Percentiles rank a stretch among this genome's conserved stretches.
These are phyloP conservation scores for Mythimna pallens DNA, from an alignment of 2,888 invertebrate species.

Conservation along the genomic window DNA sequence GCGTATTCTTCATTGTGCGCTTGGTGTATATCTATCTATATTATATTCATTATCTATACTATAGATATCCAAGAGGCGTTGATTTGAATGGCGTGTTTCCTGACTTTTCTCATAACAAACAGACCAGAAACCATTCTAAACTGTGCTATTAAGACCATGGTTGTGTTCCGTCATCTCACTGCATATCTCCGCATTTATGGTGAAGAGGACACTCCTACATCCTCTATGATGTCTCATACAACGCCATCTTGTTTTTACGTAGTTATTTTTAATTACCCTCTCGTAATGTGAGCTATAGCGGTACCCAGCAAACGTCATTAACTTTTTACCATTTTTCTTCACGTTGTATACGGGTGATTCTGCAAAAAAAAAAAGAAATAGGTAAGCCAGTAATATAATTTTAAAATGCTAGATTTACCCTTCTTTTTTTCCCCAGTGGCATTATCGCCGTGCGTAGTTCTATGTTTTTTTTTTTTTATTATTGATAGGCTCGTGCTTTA, in stretches of 20 bases:
- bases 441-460: too few species aligned
- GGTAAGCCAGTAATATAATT: neutral
- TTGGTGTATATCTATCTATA: too few species aligned
- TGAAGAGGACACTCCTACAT: neutral
- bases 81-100: neutral
- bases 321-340: neutral
- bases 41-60: too few species aligned
- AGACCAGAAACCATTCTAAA: neutral
- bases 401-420: too few species aligned
- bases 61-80: neutral
- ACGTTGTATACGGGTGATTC: neutral
- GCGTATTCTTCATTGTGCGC: too few species aligned
- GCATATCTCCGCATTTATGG: neutral
- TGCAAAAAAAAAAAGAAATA: neutral
- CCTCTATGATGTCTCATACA: neutral
- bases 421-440: too few species aligned
- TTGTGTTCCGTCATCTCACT: neutral
- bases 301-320: neutral
- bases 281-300: neutral
- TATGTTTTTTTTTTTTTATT: too few species aligned
- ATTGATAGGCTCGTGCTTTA: too few species aligned
- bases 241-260: neutral
- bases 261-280: neutral
- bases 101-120: neutral
- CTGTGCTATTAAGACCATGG: neutral